Base-by-base conservation (phyloP, 2,888 invertebrate species). In the Erynnis tages region DNA sequence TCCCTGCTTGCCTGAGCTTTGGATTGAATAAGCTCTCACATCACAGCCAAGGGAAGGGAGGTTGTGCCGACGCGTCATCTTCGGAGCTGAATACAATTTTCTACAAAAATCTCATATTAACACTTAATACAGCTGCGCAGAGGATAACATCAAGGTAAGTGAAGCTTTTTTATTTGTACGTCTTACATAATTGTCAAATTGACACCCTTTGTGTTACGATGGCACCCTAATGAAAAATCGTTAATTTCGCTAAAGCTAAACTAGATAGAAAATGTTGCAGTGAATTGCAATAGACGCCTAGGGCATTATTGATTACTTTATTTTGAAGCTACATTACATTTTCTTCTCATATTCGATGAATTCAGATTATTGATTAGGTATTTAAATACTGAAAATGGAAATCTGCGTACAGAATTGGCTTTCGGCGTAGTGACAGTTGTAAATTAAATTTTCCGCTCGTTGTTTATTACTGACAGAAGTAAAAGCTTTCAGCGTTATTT, bases 1-100 rank as follows among this genome's bases (percentile, higher is more conserved):
- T 23, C 11, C 43, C 43, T 17, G 17, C 27, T 8, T 6, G 56
- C 55, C 48, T 52, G 53, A 64, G 67, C 67, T 68, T 66, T 68
- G 60, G 63, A 69, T 66, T 68, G 60, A 63, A 69, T 67, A 72
- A 72, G 73, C 69, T 70, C 61, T 56, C 37, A 5, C 19, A n/a
- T n/a, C n/a, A n/a, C n/a, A n/a, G n/a, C n/a, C n/a, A 37, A 37
- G 44, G 44, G 52, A 44, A 52, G 30, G 37, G 52, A 52, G 38
- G 44, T 52, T 44, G 52, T 45, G 44, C 13, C 44, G 30, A 52
- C 52, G 52, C 37, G 37, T 29, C 29, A 38, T 45, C 52, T 21
- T 11, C 37, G 43, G 43, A 13, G 50, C 50, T 14, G 29, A 35
- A 6, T 7, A 37, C 32, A 47, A 48, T 53, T 57, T 49, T 53